Conservation (phyloP, 1,140 invertebrate genomes). For the Centruroides vittatus region DNA sequence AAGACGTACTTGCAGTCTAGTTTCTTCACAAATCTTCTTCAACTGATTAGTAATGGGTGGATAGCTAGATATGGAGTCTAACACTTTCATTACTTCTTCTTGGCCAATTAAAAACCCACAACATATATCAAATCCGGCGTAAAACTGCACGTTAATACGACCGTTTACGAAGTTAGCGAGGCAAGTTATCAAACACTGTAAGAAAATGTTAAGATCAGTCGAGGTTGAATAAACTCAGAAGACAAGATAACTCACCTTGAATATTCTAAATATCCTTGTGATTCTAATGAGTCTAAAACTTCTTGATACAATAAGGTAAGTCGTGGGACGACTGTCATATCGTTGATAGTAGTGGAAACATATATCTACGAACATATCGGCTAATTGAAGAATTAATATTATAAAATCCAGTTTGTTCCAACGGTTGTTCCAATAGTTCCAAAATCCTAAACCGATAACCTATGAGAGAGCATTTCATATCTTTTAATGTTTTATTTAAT, state of each 20-base stretch:
- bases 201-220: too few species aligned
- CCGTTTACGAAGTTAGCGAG: too few species aligned
- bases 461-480: too few species aligned
- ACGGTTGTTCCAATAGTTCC: constrained; percentile 9
- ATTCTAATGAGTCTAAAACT: not conserved
- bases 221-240: too few species aligned
- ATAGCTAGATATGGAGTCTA: not conserved
- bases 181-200: too few species aligned
- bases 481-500: too few species aligned
- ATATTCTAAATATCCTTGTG: not conserved
- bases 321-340: not conserved
- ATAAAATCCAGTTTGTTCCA: constrained; percentile 3
- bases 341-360: not conserved
- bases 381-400: not conserved
- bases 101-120: not conserved
- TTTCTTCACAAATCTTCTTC: constrained; percentile 9
- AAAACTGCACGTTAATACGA: not conserved
- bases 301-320: not conserved
- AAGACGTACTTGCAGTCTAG: too few species aligned
- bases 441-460: constrained; percentile 1
- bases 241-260: not conserved
- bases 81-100: not conserved
- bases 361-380: not conserved
- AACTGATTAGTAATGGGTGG: not conserved
- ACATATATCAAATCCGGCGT: not conserved